These are phyloP conservation scores for Ophonus ardosiacus DNA, from an alignment of 2,888 invertebrate genomes.

Conservation along the genomic window DNA sequence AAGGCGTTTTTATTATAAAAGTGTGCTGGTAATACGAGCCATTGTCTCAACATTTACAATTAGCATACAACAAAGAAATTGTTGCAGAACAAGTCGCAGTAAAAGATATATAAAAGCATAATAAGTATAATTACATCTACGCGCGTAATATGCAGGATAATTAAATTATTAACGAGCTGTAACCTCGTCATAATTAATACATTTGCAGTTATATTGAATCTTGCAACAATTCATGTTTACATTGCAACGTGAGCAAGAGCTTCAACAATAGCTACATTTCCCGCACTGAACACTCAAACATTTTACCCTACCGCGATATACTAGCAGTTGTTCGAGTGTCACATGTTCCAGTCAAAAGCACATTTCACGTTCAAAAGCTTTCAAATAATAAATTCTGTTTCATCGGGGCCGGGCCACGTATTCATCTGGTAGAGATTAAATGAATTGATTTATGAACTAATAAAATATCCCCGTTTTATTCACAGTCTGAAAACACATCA, in stretches of 20 bases:
- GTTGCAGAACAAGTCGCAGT: too few species aligned
- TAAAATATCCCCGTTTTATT: conserved; percentile 13
- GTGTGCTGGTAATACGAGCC: too few species aligned
- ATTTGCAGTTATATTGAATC: neutral
- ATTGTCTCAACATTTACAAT: too few species aligned
- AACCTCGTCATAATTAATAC: neutral
- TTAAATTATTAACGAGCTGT: neutral
- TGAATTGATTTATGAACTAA: conserved; percentile 30
- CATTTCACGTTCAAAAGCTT: conserved; percentile 35
- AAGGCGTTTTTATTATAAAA: too few species aligned
- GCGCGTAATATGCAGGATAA: neutral
- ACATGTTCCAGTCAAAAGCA: conserved; percentile 26
- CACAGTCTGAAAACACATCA: neutral
- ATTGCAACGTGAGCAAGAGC: neutral
- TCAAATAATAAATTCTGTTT: conserved; percentile 38
- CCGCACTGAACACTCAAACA: conserved; percentile 9
- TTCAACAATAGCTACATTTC: neutral
- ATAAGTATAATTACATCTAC: neutral
- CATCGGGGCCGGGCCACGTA: neutral
- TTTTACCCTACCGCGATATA: neutral
- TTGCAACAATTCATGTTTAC: neutral
- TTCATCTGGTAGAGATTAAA: conserved; percentile 21
- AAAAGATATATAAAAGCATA: neutral
- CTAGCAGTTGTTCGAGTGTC: conserved; percentile 2
- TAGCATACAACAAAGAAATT: too few species aligned